phyloP scores from a whole-genome alignment of 2,797 vertebrate genomes.

The Pristis pectinata region DNA sequence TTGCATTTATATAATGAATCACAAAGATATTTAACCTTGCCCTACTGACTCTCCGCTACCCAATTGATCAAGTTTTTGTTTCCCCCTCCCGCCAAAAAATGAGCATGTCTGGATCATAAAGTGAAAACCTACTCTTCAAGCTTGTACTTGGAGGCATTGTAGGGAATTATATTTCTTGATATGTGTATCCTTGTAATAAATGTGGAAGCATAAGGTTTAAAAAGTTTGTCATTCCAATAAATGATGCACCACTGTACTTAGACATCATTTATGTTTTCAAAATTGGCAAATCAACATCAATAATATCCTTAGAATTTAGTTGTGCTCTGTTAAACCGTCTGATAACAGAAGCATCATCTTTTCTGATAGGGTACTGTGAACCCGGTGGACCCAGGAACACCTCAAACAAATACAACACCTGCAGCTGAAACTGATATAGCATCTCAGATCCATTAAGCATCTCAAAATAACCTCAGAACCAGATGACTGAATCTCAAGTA shows the following conservation, averaged over 20 bases:
- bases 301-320: not conserved
- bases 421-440: not conserved
- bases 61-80: not conserved
- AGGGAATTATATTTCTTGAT: not conserved
- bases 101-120: not conserved
- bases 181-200: not conserved
- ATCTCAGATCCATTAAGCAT: too few species aligned
- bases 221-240: too few species aligned
- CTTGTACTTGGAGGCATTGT: not conserved
- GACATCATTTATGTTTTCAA: too few species aligned
- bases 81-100: too few species aligned
- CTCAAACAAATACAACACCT: not conserved
- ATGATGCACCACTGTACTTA: too few species aligned
- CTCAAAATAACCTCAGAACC: too few species aligned
- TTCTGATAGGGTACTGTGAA: too few species aligned
- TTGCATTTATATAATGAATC: too few species aligned
- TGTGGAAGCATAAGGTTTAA: not conserved
- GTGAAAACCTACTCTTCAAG: not conserved
- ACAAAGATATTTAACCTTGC: not conserved
- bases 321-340: not conserved
- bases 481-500: not conserved
- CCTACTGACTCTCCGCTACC: not conserved
- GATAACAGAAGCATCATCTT: not conserved
- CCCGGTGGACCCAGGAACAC: too few species aligned
- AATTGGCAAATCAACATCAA: too few species aligned